Evolutionary conservation across 2,113 vertebrate genomes (phyloP).

Genomic region (Eulacestoma nigropectus): DNA sequence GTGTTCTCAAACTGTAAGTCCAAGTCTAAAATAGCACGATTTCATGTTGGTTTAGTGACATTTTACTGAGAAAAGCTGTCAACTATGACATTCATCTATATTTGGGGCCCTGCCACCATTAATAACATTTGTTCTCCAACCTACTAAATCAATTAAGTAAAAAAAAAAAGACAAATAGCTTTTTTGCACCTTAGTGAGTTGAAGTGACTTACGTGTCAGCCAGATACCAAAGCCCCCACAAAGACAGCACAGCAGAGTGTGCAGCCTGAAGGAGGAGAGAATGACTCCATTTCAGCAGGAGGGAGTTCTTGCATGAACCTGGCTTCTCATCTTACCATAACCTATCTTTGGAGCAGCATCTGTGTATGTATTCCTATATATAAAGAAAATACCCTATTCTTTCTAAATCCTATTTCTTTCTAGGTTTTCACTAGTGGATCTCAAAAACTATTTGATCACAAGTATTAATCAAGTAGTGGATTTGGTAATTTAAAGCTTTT

Average conservation of each 20-base stretch:
- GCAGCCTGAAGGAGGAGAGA: neutral
- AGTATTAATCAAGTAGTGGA: neutral
- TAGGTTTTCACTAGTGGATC: neutral
- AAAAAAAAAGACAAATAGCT: neutral
- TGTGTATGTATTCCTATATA: neutral
- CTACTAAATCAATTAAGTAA: neutral
- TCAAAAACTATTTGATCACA: neutral
- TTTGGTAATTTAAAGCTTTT: neutral
- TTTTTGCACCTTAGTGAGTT: neutral
- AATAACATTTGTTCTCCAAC: neutral
- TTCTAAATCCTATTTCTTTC: neutral
- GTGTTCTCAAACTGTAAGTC: neutral
- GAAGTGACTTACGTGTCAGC: neutral
- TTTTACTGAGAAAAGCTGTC: conserved; percentile 27
- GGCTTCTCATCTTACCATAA: neutral
- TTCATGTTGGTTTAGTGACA: conserved; percentile 18
- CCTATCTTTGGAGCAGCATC: neutral
- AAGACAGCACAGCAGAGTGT: neutral
- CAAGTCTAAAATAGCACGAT: neutral
- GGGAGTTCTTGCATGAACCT: neutral
- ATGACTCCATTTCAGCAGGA: neutral
- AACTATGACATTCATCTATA: neutral
- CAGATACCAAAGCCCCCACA: neutral
- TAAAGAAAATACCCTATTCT: neutral
- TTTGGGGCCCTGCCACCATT: neutral